Percentiles rank a stretch among this genome's conserved stretches.
These are phyloP conservation scores for Lichenostomus cassidix DNA, from an alignment of 2,113 vertebrate genomes.

Conservation along the genomic window DNA sequence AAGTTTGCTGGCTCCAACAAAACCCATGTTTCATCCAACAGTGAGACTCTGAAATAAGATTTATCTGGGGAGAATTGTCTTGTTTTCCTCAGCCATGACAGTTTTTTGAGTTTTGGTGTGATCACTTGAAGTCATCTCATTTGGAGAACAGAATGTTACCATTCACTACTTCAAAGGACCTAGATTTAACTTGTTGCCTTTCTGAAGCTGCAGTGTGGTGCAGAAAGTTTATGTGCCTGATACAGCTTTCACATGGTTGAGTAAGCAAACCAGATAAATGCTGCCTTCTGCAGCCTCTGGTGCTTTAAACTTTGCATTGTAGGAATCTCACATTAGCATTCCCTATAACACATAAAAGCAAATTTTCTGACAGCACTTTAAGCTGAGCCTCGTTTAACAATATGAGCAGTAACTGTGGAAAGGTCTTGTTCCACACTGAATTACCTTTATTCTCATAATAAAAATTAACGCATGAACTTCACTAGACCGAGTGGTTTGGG, in stretches of 20 bases:
- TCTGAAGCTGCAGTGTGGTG: neutral
- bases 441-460: neutral
- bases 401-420: neutral
- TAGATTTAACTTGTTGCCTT: slow-evolving; percentile 28
- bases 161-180: slow-evolving; percentile 26
- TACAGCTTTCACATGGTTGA: neutral
- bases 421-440: neutral
- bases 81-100: neutral
- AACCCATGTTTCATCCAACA: neutral
- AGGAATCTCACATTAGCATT: neutral
- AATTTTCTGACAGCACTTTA: neutral
- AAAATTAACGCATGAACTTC: neutral
- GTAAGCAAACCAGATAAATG: slow-evolving; percentile 30
- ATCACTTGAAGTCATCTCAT: neutral
- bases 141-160: neutral
- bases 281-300: neutral
- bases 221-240: slow-evolving; percentile 24
- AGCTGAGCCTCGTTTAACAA: neutral
- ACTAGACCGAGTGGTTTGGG: neutral
- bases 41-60: neutral
- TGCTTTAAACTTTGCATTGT: neutral
- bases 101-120: neutral
- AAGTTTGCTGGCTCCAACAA: neutral
- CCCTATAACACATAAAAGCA: neutral
- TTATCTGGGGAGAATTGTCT: neutral